Evolutionary conservation across 2,888 invertebrate species (phyloP), one percentile per base, ranked within the genome.

Genomic region (Sinodicranocentrus sp.): DNA sequence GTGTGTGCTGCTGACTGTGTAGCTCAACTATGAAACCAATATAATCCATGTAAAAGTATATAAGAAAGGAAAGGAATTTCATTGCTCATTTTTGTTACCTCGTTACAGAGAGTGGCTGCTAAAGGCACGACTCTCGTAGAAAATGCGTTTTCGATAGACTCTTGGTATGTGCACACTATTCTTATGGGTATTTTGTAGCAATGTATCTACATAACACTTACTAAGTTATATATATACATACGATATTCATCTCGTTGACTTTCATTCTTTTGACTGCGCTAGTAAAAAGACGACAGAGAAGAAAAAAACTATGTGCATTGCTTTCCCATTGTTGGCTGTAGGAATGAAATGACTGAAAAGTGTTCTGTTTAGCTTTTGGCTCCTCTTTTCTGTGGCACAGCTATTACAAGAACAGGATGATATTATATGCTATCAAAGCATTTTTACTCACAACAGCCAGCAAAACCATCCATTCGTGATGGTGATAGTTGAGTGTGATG

Each of bases 51-150:
- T n/a, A 2, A 43, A 43, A 2, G 43, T 10, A 68, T 39, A 19
- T 3, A 15, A 71, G 28, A 65, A 25, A 57, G 73, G 59, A 61
- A 73, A 67, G 82, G 82, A 73, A 82, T 82, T 82, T 68, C 82
- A 73, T 75, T 82, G 72, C 80, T 80, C 80, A 80, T 72, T 80
- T n/a, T n/a, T 80, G 63, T 72, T 72, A 80, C 23, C 72, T 79
- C 71, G 63, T 63, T 71, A 70, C 54, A 63, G 65, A 39, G 54
- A 75, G 54, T 33, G 15, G 54, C 43, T 54, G 65, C 80, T 80
- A 25, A 79, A 79, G 79, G 79, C 79, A 71, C 71, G 71, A 70
- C 61, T 63, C 25, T 59, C 25, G 19, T 68, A 26, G n/a, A 61
- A 70, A 70, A 78, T 79, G 70, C 79, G 48, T 79, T 54, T 79